A percentile compares a stretch with the other conserved stretches of the same genome.
phyloP scores from a whole-genome alignment of 1,140 invertebrate genomes.

The Drosophila pseudoobscura region DNA sequence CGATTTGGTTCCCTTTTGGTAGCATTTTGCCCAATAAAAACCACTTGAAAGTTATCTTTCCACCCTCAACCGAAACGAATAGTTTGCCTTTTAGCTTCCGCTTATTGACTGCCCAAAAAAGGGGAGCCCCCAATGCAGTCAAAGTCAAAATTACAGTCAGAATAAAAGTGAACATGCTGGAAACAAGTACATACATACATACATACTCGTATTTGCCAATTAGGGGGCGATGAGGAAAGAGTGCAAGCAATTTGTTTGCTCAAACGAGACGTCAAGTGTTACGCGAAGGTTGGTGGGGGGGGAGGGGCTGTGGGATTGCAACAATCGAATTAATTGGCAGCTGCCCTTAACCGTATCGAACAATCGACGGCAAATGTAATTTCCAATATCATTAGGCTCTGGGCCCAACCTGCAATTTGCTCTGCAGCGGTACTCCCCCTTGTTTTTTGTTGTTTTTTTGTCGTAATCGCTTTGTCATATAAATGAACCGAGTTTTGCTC shows the following conservation, averaged over 20 bases:
- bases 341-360: slow-evolving; percentile 36
- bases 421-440: neutral
- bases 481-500: slow-evolving; percentile 64
- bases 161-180: slow-evolving; percentile 20
- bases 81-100: slow-evolving; percentile 4
- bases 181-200: slow-evolving; percentile 5
- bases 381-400: slow-evolving; percentile 65
- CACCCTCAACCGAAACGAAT: neutral
- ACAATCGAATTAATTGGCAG: slow-evolving; percentile 47
- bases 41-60: too few species aligned
- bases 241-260: slow-evolving; percentile 20
- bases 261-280: slow-evolving; percentile 25
- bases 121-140: neutral
- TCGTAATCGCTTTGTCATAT: slow-evolving; percentile 61
- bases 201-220: slow-evolving; percentile 34
- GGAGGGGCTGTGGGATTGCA: slow-evolving; percentile 16
- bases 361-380: slow-evolving; percentile 56
- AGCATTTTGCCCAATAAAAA: too few species aligned
- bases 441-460: slow-evolving; percentile 6
- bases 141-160: slow-evolving; percentile 21
- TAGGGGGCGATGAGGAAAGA: slow-evolving; percentile 14
- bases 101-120: neutral
- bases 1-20: too few species aligned
- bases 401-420: slow-evolving; percentile 44
- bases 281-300: neutral